A percentile compares a stretch with the other conserved stretches of the same genome.
These are phyloP conservation scores for Orthonychiurus folsomi DNA, from an alignment of 2,888 invertebrate genomes.

Conservation along the genomic window DNA sequence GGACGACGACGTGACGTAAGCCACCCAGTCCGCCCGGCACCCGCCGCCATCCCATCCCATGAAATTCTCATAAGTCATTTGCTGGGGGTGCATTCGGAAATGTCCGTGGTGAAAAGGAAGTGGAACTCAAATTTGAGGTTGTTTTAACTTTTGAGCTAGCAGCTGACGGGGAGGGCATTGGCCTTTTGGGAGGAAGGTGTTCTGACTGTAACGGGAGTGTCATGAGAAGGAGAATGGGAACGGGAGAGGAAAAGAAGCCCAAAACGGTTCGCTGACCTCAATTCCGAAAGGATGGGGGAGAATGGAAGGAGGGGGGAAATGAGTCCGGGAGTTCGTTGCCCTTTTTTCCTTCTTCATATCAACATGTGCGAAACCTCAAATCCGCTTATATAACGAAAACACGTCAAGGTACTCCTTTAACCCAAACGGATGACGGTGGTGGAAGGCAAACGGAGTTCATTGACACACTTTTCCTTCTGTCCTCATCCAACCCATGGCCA, in stretches of 20 bases:
- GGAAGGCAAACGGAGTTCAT: background rate
- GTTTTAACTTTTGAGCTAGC: too few species aligned
- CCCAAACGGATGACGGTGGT: too few species aligned
- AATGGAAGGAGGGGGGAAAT: background rate
- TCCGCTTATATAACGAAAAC: background rate
- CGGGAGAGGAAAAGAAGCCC: background rate
- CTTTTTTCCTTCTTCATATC: background rate
- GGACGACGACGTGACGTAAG: too few species aligned
- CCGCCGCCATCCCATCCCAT: background rate
- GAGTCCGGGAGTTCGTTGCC: background rate
- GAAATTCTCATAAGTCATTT: background rate
- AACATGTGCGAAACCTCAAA: background rate
- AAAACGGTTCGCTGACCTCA: slow-evolving; percentile 1
- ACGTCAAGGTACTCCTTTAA: background rate
- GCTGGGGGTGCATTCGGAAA: background rate
- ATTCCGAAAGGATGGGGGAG: background rate
- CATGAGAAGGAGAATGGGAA: background rate
- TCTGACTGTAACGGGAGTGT: too few species aligned
- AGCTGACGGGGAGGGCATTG: slow-evolving; percentile 1
- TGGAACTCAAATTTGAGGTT: background rate
- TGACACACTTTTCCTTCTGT: background rate
- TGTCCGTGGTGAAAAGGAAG: background rate
- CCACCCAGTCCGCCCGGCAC: too few species aligned
- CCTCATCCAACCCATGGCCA: background rate
- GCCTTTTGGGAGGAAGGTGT: background rate